A percentile compares a stretch with the other conserved stretches of the same genome.
phyloP scores from a whole-genome alignment of 2,888 invertebrate genomes.

The Tridacna gigas region DNA sequence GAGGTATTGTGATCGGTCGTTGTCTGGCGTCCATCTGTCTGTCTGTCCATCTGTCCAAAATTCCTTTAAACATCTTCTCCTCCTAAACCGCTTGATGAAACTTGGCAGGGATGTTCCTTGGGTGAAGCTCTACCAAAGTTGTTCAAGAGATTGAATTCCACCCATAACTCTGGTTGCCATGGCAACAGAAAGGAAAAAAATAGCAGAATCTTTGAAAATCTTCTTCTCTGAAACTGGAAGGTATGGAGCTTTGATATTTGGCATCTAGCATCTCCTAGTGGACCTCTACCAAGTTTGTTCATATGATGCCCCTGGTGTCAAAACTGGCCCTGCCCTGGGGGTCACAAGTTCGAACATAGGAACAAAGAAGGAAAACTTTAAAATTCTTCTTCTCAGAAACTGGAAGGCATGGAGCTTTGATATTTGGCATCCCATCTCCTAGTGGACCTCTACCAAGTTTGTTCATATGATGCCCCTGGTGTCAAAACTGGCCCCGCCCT shows the following conservation, averaged over 20 bases:
- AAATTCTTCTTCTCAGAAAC: not conserved
- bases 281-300: not conserved
- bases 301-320: not conserved
- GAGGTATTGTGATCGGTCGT: not conserved
- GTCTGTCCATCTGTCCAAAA: not conserved
- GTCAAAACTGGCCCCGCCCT: too few species aligned
- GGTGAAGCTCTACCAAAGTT: not conserved
- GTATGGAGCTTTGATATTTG: not conserved
- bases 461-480: too few species aligned
- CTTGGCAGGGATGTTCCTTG: not conserved
- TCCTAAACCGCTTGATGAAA: not conserved
- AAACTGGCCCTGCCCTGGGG: not conserved
- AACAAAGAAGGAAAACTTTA: not conserved
- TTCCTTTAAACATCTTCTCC: not conserved
- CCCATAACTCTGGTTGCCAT: not conserved
- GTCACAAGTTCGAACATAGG: not conserved
- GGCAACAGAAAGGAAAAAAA: not conserved
- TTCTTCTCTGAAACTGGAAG: not conserved
- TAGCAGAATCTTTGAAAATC: not conserved
- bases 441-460: too few species aligned
- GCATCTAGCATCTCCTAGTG: not conserved
- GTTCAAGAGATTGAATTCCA: not conserved
- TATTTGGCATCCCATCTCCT: too few species aligned
- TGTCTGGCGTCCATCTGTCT: not conserved
- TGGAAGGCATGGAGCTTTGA: too few species aligned